Percentiles rank a stretch among this genome's conserved stretches.
Evolutionary conservation across 2,888 invertebrate species (phyloP).

Genomic region (Conomelus anceps): DNA sequence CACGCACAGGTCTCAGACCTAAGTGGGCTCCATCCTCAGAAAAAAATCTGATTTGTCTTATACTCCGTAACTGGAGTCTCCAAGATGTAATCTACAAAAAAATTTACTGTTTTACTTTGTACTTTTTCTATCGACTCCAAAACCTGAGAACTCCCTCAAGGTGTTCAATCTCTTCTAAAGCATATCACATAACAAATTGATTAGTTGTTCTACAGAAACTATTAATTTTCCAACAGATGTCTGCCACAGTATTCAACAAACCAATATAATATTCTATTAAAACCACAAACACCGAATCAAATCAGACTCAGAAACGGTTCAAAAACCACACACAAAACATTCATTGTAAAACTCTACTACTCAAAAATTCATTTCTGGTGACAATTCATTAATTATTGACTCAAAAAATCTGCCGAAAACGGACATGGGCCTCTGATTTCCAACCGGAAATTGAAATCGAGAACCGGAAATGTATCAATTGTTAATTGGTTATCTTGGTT

Average conservation of each 20-base stretch:
- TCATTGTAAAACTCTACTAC: too few relatives aligned
- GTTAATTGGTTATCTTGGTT: not conserved
- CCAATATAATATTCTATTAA: not conserved
- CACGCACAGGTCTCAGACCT: too few relatives aligned
- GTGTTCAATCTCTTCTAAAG: not conserved
- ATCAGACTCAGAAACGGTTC: not conserved
- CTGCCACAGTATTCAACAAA: not conserved
- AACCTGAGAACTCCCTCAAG: too few relatives aligned
- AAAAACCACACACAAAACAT: not conserved
- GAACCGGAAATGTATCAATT: not conserved
- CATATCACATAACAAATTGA: not conserved
- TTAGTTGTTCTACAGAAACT: not conserved
- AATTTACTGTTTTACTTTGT: too few relatives aligned
- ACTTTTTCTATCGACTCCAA: too few relatives aligned
- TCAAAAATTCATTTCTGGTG: not conserved
- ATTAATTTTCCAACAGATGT: not conserved
- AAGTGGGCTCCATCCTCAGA: too few relatives aligned
- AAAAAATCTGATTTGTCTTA: too few relatives aligned
- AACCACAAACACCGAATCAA: not conserved
- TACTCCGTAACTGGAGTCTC: too few relatives aligned
- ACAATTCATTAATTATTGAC: not conserved
- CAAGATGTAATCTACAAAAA: too few relatives aligned
- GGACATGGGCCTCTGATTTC: not conserved
- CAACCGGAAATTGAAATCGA: not conserved
- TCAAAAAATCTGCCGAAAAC: not conserved